Percentiles rank a stretch among this genome's conserved stretches.
Evolutionary conservation across 2,797 vertebrate genomes (phyloP).

Genomic region (Poeciliopsis paucimaculata): DNA sequence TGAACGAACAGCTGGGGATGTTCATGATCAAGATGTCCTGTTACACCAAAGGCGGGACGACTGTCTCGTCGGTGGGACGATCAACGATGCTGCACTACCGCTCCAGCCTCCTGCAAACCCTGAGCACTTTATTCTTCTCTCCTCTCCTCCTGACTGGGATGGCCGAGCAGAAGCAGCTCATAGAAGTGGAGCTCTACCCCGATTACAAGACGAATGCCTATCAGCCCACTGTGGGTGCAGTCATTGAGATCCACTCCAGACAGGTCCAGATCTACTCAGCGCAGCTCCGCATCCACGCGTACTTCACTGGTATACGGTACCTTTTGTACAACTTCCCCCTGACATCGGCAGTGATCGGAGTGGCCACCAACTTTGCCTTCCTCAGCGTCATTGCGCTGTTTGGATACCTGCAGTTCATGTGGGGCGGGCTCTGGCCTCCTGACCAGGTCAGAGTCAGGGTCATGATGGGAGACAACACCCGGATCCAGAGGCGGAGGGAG

Average conservation of each 20-base stretch:
- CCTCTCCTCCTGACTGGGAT: constrained; percentile 86
- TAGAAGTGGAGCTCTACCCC: constrained; percentile 88
- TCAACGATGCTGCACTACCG: constrained; percentile 92
- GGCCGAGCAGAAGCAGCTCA: constrained; percentile 88
- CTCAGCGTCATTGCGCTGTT: constrained; percentile 87
- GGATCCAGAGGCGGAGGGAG: constrained; percentile 79
- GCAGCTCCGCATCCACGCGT: constrained; percentile 89
- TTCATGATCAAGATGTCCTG: constrained; percentile 89
- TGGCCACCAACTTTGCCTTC: constrained; percentile 91
- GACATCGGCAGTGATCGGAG: constrained; percentile 86
- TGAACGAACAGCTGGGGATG: constrained; percentile 91
- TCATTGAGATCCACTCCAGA: constrained; percentile 88
- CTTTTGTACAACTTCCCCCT: constrained; percentile 92
- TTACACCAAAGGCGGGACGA: constrained; percentile 82
- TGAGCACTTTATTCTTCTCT: constrained; percentile 85
- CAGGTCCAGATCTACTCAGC: constrained; percentile 89
- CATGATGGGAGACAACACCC: constrained; percentile 82
- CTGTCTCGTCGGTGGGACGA: constrained; percentile 82
- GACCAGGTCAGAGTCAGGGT: constrained; percentile 82
- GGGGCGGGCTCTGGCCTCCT: constrained; percentile 86
- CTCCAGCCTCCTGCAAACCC: constrained; percentile 84
- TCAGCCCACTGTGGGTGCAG: constrained; percentile 82
- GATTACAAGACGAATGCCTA: constrained; percentile 88
- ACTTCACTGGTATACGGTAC: constrained; percentile 90
- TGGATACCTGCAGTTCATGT: constrained; percentile 90